Evolutionary conservation across 2,113 vertebrate species (phyloP).

Genomic region (Larimichthys polyactis): DNA sequence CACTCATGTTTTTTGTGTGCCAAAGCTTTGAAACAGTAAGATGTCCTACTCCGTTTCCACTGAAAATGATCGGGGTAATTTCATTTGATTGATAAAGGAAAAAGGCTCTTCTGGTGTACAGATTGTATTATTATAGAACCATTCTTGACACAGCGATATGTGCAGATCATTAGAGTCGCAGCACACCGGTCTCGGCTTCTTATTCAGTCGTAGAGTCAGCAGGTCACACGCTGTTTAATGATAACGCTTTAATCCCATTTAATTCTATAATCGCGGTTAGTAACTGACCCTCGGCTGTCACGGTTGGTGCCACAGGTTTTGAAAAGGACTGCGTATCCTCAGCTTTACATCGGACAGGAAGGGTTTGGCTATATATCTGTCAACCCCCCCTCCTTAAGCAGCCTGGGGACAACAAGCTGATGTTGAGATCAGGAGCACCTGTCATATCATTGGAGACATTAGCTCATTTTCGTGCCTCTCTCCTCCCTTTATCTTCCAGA

Average conservation of each 20-base stretch:
- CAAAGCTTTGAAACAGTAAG: slow-evolving; percentile 24
- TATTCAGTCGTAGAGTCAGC: slow-evolving; percentile 48
- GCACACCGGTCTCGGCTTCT: slow-evolving; percentile 31
- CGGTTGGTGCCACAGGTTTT: slow-evolving; percentile 65
- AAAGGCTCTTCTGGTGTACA: slow-evolving; percentile 1
- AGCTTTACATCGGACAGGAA: slow-evolving; percentile 54
- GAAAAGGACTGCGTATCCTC: slow-evolving; percentile 39
- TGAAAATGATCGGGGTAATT: slow-evolving; percentile 44
- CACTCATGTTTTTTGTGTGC: slow-evolving; percentile 16
- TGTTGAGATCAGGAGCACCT: slow-evolving; percentile 37
- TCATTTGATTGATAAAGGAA: slow-evolving; percentile 31
- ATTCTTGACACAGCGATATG: slow-evolving; percentile 7
- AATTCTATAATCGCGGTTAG: slow-evolving; percentile 75
- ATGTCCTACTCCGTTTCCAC: slow-evolving; percentile 38
- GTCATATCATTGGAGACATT: slow-evolving; percentile 39
- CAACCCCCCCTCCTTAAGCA: slow-evolving; percentile 2
- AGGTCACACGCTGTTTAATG: slow-evolving; percentile 67
- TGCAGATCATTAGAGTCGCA: slow-evolving; percentile 15
- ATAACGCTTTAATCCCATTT: slow-evolving; percentile 80
- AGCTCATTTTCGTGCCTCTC: slow-evolving; percentile 12
- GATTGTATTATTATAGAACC: slow-evolving; percentile 2
- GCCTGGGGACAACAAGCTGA: slow-evolving; percentile 31
- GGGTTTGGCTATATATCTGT: slow-evolving; percentile 29
- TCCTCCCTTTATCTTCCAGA: slow-evolving; percentile 11
- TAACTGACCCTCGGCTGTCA: slow-evolving; percentile 68